phyloP scores from a whole-genome alignment of 2,888 invertebrate species.

The Epiblema foenella region DNA sequence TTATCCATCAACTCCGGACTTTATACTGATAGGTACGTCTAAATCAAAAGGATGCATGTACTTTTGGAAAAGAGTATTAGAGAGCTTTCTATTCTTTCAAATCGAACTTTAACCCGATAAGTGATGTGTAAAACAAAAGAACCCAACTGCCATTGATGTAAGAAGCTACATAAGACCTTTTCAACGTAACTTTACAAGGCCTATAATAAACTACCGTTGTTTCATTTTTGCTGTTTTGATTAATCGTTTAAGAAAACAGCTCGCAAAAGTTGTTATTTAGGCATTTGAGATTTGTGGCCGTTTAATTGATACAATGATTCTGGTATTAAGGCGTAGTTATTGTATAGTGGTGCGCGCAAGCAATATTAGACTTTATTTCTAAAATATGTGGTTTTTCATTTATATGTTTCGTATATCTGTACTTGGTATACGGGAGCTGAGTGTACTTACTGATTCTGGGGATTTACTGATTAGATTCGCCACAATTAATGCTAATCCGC shows the following conservation, averaged over 20 bases:
- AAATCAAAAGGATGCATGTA: conserved; percentile 12
- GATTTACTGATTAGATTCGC: neutral
- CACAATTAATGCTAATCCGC: neutral
- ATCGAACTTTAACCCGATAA: neutral
- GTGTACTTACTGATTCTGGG: conserved; percentile 12
- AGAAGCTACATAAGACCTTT: conserved; percentile 6
- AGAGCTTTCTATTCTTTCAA: conserved; percentile 10
- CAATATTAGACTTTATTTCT: conserved; percentile 18
- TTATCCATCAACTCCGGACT: conserved; percentile 65
- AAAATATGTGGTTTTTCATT: neutral
- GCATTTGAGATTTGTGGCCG: conserved; percentile 54
- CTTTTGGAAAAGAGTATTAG: neutral
- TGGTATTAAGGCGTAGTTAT: conserved; percentile 48
- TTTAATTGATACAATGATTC: conserved; percentile 58
- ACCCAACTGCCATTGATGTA: conserved; percentile 5
- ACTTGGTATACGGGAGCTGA: neutral
- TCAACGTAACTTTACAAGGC: conserved; percentile 46
- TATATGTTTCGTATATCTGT: neutral
- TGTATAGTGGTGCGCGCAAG: neutral
- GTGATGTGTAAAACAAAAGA: neutral
- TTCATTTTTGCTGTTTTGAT: conserved; percentile 61
- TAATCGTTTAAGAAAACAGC: conserved; percentile 59
- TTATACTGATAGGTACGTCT: conserved; percentile 52
- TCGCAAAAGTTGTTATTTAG: conserved; percentile 58
- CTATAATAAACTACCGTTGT: conserved; percentile 59